Evolutionary conservation across 2,797 vertebrate species (phyloP), one percentile per base, ranked within the genome.

Genomic region (Caiman crocodilus): DNA sequence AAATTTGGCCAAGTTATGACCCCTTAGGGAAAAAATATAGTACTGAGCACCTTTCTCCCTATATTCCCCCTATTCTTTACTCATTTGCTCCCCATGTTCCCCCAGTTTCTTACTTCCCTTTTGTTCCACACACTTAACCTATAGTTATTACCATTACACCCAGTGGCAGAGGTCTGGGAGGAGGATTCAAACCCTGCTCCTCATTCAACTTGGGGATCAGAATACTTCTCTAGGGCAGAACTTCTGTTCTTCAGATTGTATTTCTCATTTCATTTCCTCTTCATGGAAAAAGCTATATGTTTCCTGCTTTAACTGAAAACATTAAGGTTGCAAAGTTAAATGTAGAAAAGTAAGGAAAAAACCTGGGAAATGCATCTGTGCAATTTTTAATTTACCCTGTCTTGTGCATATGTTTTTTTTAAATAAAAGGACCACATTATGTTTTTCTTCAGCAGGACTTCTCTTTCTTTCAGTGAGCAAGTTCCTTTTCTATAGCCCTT

Each of bases 91-190:
- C 35, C 35, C 35, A 35, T 35, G 6, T 35, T 35, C 35, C 35
- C 35, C 35, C 35, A 35, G 23, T 81, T 87, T 35, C 28, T 11
- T 20, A 26, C 3, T 20, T 65, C 32, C 55, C 42, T n/a, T n/a
- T 28, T 0, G 0, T 65, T 20, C 3, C 7, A 0, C 2, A 25
- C 7, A 23, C 63, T 71, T 79, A 79, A 65, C 55, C 28, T 61
- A 14, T 78, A 30, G 61, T 57, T 69, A 57, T 57, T 85, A 55
- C 2, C 0, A 50, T 55, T 78, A n/a, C 16, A 28, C 42, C 14
- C 5, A 3, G 6, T 12, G 71, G 42, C 61, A 79, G 63, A 28
- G 0, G 2, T 26, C 26, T 1, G 2, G 0, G 2, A 61, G 30
- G 60, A 16, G 42, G 14, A 58, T 3, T 23, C 11, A 58, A 30